Evolutionary conservation across 2,797 vertebrate species (phyloP).

Genomic region (Sebastes reedi): DNA sequence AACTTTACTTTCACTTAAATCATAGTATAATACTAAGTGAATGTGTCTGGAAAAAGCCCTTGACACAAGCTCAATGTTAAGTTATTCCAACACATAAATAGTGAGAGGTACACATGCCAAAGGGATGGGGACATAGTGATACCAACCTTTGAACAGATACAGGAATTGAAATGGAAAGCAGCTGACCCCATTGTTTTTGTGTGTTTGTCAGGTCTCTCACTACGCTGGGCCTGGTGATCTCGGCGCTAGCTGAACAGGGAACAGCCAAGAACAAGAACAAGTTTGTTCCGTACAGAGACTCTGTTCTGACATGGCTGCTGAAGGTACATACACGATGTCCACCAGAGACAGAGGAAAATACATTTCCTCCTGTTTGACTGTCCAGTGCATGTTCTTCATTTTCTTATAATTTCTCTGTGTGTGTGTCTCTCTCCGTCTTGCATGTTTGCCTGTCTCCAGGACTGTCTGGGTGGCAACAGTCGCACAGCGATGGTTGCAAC

Average conservation of each 20-base stretch:
- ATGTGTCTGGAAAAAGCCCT: neutral
- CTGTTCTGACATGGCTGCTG: slow-evolving; percentile 93
- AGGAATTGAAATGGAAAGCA: neutral
- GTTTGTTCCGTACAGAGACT: slow-evolving; percentile 95
- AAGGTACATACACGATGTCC: slow-evolving; percentile 76
- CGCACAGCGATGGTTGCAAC: slow-evolving; percentile 99
- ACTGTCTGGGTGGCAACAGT: slow-evolving; percentile 96
- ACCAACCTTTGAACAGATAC: neutral
- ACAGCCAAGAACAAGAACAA: slow-evolving; percentile 91
- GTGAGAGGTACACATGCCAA: neutral
- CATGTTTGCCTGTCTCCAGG: slow-evolving; percentile 73
- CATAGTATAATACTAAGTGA: neutral
- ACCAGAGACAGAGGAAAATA: neutral
- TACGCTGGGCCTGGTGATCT: slow-evolving; percentile 86
- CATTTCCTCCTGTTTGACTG: neutral
- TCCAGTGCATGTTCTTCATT: neutral
- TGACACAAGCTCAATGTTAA: neutral
- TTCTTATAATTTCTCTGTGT: neutral
- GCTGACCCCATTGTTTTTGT: neutral
- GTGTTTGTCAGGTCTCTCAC: slow-evolving; percentile 80
- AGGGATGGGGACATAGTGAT: neutral
- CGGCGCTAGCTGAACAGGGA: slow-evolving; percentile 86
- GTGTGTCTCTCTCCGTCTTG: neutral
- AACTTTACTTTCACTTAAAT: neutral
- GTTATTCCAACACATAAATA: neutral